These are phyloP conservation scores for Andrena cerasifolii DNA, from an alignment of 1,140 invertebrate genomes.

Conservation along the genomic window DNA sequence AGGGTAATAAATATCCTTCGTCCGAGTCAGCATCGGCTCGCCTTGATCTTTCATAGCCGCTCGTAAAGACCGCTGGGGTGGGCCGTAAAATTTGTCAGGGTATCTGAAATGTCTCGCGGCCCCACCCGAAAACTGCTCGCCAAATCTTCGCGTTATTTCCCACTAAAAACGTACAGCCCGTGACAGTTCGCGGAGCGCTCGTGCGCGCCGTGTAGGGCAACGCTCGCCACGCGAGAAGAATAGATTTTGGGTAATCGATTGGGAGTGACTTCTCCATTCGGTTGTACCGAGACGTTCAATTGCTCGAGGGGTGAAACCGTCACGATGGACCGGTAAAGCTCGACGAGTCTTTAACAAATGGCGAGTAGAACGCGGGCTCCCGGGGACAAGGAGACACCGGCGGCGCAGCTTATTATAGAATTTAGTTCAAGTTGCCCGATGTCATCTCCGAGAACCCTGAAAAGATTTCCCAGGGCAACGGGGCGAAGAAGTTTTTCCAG, in stretches of 20 bases:
- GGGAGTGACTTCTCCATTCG: too few relatives aligned
- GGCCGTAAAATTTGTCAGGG: conserved; percentile 71
- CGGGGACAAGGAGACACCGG: background rate
- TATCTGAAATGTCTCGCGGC: conserved; percentile 59
- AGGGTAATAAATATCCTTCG: conserved; percentile 73
- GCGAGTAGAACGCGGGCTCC: too few relatives aligned
- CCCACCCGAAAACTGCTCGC: conserved; percentile 42
- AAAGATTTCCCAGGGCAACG: conserved; percentile 7
- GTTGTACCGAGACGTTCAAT: too few relatives aligned
- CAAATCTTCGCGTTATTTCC: conserved; percentile 12
- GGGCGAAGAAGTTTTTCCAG: conserved; percentile 21
- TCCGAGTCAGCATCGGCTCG: conserved; percentile 69
- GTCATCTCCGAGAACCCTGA: background rate
- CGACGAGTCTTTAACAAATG: background rate
- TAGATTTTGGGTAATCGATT: too few relatives aligned
- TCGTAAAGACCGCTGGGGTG: conserved; percentile 66
- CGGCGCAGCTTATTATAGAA: conserved; percentile 16
- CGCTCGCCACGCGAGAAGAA: too few relatives aligned
- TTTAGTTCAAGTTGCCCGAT: conserved; percentile 8
- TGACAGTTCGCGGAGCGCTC: conserved; percentile 5
- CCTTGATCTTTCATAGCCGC: conserved; percentile 73
- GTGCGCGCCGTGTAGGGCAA: too few relatives aligned
- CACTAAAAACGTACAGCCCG: conserved; percentile 14
- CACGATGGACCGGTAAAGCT: too few relatives aligned
- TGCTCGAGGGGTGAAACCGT: background rate